Conservation (phyloP, 2,797 vertebrate species). For the Pogonophryne albipinna region DNA sequence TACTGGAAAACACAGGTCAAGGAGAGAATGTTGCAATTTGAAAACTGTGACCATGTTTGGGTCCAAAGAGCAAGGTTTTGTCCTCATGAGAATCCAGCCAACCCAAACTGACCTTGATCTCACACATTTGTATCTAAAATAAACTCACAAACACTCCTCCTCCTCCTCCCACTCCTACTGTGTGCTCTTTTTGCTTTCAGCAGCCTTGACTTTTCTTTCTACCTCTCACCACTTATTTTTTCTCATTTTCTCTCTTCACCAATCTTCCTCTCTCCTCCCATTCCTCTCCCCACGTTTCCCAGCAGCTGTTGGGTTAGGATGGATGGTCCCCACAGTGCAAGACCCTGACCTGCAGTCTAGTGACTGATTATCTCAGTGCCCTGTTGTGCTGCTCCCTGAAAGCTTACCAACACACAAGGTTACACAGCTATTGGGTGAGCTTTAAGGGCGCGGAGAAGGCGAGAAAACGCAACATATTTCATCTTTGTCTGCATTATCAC, state of each 20-base stretch:
- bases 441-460: slow-evolving; percentile 40
- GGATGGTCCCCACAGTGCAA: slow-evolving; percentile 75
- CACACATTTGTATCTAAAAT: slow-evolving; percentile 47
- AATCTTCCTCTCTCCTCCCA: slow-evolving; percentile 52
- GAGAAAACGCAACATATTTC: slow-evolving; percentile 48
- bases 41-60: slow-evolving; percentile 41
- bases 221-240: slow-evolving; percentile 30
- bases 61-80: slow-evolving; percentile 54
- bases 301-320: slow-evolving; percentile 82
- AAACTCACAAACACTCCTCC: slow-evolving; percentile 37
- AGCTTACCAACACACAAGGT: slow-evolving; percentile 68
- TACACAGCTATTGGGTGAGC: slow-evolving; percentile 55
- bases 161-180: slow-evolving; percentile 16
- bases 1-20: slow-evolving; percentile 36
- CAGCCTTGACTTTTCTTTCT: slow-evolving; percentile 66
- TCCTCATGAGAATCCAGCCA: slow-evolving; percentile 51
- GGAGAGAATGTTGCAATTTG: slow-evolving; percentile 37
- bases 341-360: slow-evolving; percentile 79
- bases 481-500: slow-evolving; percentile 61
- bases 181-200: slow-evolving; percentile 42
- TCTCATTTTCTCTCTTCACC: slow-evolving; percentile 19
- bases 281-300: slow-evolving; percentile 57
- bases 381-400: slow-evolving; percentile 63
- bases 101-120: slow-evolving; percentile 57
- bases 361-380: slow-evolving; percentile 82